Base-by-base conservation (phyloP, 2,113 vertebrate species). In the Rattus rattus region DNA sequence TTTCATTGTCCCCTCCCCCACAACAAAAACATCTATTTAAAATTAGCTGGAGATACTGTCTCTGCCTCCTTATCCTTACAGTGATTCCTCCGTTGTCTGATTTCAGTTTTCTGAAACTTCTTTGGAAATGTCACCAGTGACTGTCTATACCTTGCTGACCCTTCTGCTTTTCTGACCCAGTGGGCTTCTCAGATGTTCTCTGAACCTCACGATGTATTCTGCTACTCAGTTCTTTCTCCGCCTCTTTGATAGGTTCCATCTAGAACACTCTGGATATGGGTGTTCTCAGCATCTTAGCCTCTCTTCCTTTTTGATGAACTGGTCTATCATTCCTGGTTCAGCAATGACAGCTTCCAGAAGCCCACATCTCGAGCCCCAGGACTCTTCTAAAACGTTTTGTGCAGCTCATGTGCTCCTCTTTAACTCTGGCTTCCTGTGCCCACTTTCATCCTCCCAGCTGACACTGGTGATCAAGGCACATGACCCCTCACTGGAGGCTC, bases 121-220 rank as follows among this genome's bases (percentile, higher is more conserved):
- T 77, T 85, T 1, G 47, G 47, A 16, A 43, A 43, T 26, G 19
- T 54, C 49, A 69, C 28, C 28, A 22, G 5, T 33, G 49, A 16
- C 3, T 14, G 11, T 49, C 24, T 52, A 0, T 2, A 3, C 33
- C 72, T 33, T 47, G n/a, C 22, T 13, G 5, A 69, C 8, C 12
- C 10, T 28, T 52, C 9, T n/a, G 4, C 26, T 87, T 49, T 36
- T 16, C 17, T 47, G 24, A 14, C 39, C 33, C 11, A 2, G 56
- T 8, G 7, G 36, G 9, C 7, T 79, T 8, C 56, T 81, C 59
- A 33, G 43, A 2, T 4, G 49, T 14, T 28, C 30, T 85, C 28
- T 69, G 83, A 7, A 11, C 1, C 61, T 12, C 4, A 2, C 1
- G 3, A 12, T 17, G 3, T 9, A 8, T 39, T 43, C n/a, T 30